Evolutionary conservation across 1,140 invertebrate species (phyloP), one percentile per base, ranked within the genome.

Genomic region (Sminthurinus signatus): DNA sequence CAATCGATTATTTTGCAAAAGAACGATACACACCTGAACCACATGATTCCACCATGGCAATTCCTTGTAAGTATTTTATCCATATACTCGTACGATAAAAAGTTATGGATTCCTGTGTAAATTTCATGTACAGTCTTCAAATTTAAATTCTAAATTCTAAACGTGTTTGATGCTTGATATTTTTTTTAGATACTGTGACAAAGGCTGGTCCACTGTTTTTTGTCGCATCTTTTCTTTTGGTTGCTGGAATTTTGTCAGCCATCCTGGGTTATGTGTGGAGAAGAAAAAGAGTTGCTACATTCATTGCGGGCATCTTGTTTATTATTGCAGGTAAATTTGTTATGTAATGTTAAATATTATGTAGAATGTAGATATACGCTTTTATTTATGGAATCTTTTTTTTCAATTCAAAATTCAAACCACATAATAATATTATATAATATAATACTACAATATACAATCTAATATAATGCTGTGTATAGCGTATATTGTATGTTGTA

Each of bases 1-100:
- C 85, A 77, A 91, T 93, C 65, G 88, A 91, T 71, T 92, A 91
- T 75, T 91, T 93, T 73, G 84, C 88, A 4, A 81, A 85, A 68
- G 63, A 65, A 32, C 63, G 63, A 39, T 91, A 91, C 75, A 85
- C 85, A 72, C 87, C 89, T 2, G 89, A 93, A 78, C 84, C 86
- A 0, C 87, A 86, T 72, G 89, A 93, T 76, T 91, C 88, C 15
- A 91, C 89, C 19, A 86, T 65, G 63, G 63, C 63, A 5, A 60
- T 65, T 21, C 63, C 63, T 15, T 60, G 63, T 65, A 59, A 65
- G 63, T 36, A n/a, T n/a, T n/a, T 27, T 10, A 51, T n/a, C 39
- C 39, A 42, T n/a, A n/a, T n/a, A 10, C 10, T 42, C n/a, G 10
- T 10, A 10, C 39, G n/a, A 12, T n/a, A 42, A 42, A 12, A 12